Conservation (phyloP, 2,888 invertebrate genomes). For the Eupithecia inturbata region DNA sequence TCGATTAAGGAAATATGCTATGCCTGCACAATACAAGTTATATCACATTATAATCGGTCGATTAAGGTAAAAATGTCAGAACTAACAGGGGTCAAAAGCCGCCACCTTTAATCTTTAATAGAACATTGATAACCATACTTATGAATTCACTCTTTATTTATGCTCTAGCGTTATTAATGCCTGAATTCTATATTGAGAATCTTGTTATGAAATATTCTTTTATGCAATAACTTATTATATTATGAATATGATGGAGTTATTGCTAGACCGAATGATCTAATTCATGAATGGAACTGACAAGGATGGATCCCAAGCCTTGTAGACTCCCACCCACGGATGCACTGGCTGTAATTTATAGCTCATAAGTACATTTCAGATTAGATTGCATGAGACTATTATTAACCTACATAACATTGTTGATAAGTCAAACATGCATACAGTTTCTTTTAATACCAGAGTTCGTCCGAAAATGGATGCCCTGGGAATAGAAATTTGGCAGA, state of each 20-base stretch:
- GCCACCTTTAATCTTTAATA: conserved; percentile 21
- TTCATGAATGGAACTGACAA: conserved; percentile 25
- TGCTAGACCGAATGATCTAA: conserved; percentile 27
- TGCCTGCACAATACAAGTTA: not conserved
- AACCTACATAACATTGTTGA: not conserved
- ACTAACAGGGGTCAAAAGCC: conserved; percentile 24
- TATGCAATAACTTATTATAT: not conserved
- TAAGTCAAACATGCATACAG: conserved; percentile 15
- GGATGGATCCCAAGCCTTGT: conserved; percentile 24
- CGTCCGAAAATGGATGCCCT: conserved; percentile 65
- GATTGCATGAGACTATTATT: conserved; percentile 3
- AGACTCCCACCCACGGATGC: conserved; percentile 24
- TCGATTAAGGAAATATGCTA: not conserved
- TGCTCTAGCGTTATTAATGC: not conserved
- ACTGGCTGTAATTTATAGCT: conserved; percentile 18
- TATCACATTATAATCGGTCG: not conserved
- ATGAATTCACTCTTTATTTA: not conserved
- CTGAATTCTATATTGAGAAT: not conserved
- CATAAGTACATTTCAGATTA: conserved; percentile 10
- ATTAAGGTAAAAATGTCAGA: conserved; percentile 23
- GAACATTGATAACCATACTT: not conserved
- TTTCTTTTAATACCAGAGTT: conserved; percentile 64
- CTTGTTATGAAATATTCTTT: not conserved
- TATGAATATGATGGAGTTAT: not conserved
- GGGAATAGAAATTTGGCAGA: conserved; percentile 73